Evolutionary conservation across 2,888 invertebrate species (phyloP).

Genomic region (Crematogaster levior): DNA sequence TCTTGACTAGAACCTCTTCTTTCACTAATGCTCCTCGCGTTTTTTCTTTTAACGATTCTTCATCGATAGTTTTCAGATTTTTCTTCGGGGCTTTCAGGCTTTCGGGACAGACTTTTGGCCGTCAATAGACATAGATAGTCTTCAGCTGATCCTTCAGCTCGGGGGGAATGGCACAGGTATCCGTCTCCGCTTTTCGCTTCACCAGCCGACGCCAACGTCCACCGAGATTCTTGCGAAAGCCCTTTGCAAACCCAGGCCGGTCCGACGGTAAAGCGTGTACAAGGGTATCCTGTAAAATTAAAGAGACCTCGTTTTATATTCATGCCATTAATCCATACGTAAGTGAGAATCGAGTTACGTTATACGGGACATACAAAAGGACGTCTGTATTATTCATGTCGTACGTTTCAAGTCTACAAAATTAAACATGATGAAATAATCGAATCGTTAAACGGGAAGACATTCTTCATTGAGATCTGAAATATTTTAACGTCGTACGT

Average conservation of each 20-base stretch:
- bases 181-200: constrained; percentile 93
- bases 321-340: neutral
- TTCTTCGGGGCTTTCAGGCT: constrained; percentile 15
- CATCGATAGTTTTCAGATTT: constrained; percentile 18
- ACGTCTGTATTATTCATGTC: neutral
- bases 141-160: constrained; percentile 95
- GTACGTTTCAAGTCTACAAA: neutral
- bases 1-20: constrained; percentile 35
- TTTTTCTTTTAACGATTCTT: constrained; percentile 13
- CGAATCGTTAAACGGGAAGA: neutral
- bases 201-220: constrained; percentile 95
- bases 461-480: neutral
- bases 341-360: neutral
- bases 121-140: constrained; percentile 94
- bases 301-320: neutral
- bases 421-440: neutral
- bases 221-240: constrained; percentile 94
- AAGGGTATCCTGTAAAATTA: constrained; percentile 90
- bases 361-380: neutral
- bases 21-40: neutral
- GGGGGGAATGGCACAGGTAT: constrained; percentile 94
- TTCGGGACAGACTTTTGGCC: constrained; percentile 20
- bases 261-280: constrained; percentile 89
- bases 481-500: neutral
- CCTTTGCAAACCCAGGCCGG: constrained; percentile 92